Evolutionary conservation across 2,888 invertebrate species (phyloP), one percentile per base, ranked within the genome.

Genomic region (Scrobipalpa atriplicella): DNA sequence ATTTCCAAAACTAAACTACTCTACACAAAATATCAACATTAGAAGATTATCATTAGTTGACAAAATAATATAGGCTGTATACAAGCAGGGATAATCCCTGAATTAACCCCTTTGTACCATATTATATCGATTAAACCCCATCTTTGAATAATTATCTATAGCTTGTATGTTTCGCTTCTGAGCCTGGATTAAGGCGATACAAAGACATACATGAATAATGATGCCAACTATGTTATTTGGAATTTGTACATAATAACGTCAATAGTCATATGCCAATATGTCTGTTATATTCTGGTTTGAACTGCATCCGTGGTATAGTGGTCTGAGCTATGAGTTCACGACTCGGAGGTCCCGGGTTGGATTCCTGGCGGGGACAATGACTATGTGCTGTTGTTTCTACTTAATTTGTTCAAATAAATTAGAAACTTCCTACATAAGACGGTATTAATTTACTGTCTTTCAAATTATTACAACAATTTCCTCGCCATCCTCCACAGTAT

Each of bases 51-150:
- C 5, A 47, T 47, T 47, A n/a, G n/a, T 6, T 16, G 47, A 47
- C 16, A 47, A 47, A 47, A 47, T 47, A 47, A 47, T 47, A 47
- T 47, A n/a, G 47, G 47, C n/a, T 47, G n/a, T n/a, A 47, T n/a
- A 47, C 47, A 16, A 47, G 16, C 47, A 47, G 16, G 47, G 47
- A 47, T 47, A 47, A 47, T 47, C 47, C 47, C 47, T 7, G 29
- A 3, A 16, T 47, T 47, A 47, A n/a, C 47, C 47, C 47, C 16
- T 47, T 47, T 16, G 3, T 16, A 47, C 47, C 47, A 47, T 47
- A 47, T 47, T 47, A n/a, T 47, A 47, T 47, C 47, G 47, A 47
- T 47, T 47, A 47, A n/a, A 47, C 47, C 47, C 47, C 3, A n/a
- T 47, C 47, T 47, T 47, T 47, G 47, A n/a, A 47, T 47, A 47